phyloP scores from a whole-genome alignment of 2,797 vertebrate genomes.

The Amphiprion clarkii region DNA sequence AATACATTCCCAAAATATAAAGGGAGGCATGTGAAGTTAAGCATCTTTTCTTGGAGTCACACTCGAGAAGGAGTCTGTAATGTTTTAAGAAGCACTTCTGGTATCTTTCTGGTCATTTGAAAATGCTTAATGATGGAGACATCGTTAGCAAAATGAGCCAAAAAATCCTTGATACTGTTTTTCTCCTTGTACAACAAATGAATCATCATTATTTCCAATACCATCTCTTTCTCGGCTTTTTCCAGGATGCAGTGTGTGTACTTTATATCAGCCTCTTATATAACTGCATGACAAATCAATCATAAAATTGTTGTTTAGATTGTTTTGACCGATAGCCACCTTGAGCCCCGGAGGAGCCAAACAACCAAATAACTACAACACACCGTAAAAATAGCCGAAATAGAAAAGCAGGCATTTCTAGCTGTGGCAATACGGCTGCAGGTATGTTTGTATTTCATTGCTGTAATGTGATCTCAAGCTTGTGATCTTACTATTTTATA shows the following conservation, averaged over 20 bases:
- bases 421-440: constrained; percentile 15
- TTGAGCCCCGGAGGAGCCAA: constrained; percentile 65
- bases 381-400: constrained; percentile 55
- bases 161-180: constrained; percentile 38
- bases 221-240: constrained; percentile 28
- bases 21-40: constrained; percentile 34
- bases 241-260: constrained; percentile 32
- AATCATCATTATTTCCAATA: constrained; percentile 30
- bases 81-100: constrained; percentile 32
- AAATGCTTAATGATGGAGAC: constrained; percentile 32
- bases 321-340: constrained; percentile 74
- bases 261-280: constrained; percentile 63
- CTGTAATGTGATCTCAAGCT: constrained; percentile 58
- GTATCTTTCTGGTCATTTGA: constrained; percentile 33
- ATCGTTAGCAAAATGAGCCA: constrained; percentile 48
- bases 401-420: constrained; percentile 51
- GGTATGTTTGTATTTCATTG: constrained; percentile 42
- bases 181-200: constrained; percentile 24
- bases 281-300: constrained; percentile 79
- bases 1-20: constrained; percentile 83
- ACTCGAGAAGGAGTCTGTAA: constrained; percentile 10
- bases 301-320: constrained; percentile 74
- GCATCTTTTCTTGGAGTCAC: constrained; percentile 27
- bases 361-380: constrained; percentile 67
- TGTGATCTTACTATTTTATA: constrained; percentile 53